phyloP scores from a whole-genome alignment of 2,888 invertebrate species.

The Pyrrhosoma nymphula region DNA sequence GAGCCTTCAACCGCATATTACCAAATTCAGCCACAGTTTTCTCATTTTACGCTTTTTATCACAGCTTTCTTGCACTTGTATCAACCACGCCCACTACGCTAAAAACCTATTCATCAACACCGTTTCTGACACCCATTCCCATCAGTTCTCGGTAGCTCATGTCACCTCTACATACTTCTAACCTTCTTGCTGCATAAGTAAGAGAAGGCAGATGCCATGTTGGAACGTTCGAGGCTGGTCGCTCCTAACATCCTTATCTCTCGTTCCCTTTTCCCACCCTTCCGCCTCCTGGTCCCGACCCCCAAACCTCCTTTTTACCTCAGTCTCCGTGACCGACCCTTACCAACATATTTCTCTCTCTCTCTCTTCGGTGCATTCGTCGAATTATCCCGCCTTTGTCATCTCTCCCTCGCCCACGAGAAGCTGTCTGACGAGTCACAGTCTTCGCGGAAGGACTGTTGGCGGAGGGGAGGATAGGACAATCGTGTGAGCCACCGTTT shows the following conservation, averaged over 20 bases:
- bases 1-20: no score
- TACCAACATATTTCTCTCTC: neutral
- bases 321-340: neutral
- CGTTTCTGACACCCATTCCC: no score
- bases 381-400: neutral
- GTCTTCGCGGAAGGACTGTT: neutral
- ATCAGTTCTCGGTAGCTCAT: no score
- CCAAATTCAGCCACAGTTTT: no score
- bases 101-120: no score
- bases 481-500: neutral
- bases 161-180: no score
- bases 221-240: neutral
- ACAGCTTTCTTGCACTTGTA: no score
- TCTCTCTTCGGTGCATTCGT: no score
- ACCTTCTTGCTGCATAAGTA: neutral
- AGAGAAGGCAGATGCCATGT: neutral
- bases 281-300: neutral
- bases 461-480: neutral
- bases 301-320: neutral
- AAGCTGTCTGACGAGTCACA: neutral
- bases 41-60: no score
- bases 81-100: no score
- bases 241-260: neutral
- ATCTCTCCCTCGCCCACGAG: neutral
- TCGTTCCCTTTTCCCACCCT: no score